Evolutionary conservation across 1,140 invertebrate genomes (phyloP), one percentile per base, ranked within the genome.

Genomic region (Phenacoccus solenopsis): DNA sequence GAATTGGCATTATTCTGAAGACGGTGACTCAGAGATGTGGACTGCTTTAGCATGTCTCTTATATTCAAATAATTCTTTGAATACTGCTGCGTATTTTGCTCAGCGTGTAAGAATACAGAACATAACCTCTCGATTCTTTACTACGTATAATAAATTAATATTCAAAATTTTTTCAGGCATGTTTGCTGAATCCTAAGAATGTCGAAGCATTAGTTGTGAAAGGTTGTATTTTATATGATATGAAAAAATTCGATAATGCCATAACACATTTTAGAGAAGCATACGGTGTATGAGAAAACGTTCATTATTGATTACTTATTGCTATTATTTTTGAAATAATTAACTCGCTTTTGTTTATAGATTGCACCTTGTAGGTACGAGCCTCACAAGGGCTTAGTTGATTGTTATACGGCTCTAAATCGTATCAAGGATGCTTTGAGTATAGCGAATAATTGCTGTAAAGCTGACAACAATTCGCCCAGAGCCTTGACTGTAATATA

Each of bases 211-310:
- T 88, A 10, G 80, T 91, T 38, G 75, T 90, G 7, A 85, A 88
- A 71, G 90, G 88, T 1, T 83, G 83, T 74, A 84, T 89, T 57
- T 79, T 91, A 1, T 78, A 87, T 28, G 85, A 90, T 72, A 78
- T 90, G 64, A 89, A 89, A 76, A 89, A 88, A 73, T 84, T 83
- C 73, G 82, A 84, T 69, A 88, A 90, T 72, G 88, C 89, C 7
- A 80, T 86, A 1, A 78, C 82, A 49, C 85, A 88, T 76, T 90
- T 89, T 77, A 81, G 86, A 73, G 88, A 91, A 78, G 89, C 88
- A 0, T 81, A 88, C 73, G 83, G 86, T 74, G 78, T 83, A 30
- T 80, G 81, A 32, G n/a, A n/a, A n/a, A n/a, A n/a, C n/a, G n/a
- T n/a, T n/a, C n/a, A n/a, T n/a, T n/a, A n/a, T n/a, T n/a, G n/a